These are phyloP conservation scores for Discoglossus pictus DNA, from an alignment of 2,797 vertebrate genomes.

Conservation along the genomic window DNA sequence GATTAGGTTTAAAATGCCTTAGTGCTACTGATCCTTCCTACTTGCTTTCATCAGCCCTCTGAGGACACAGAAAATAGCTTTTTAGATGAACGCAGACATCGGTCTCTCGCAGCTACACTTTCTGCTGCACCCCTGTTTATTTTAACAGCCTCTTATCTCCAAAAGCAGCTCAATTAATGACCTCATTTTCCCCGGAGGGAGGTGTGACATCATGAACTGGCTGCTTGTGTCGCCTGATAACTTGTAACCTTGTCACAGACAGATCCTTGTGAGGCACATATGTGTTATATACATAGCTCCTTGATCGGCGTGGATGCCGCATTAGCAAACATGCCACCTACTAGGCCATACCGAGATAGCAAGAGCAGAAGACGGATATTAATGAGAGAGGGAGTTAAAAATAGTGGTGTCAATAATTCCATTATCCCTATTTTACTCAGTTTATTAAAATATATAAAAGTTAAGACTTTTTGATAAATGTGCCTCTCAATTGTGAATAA, in stretches of 20 bases:
- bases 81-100: constrained; percentile 29
- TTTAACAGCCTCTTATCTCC: constrained; percentile 78
- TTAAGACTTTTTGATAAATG: too few species aligned
- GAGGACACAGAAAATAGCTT: constrained; percentile 50
- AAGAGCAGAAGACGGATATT: background rate
- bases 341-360: too few species aligned
- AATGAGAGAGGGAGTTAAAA: too few species aligned
- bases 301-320: constrained; percentile 2
- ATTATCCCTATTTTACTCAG: too few species aligned
- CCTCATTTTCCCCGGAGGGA: constrained; percentile 69
- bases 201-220: constrained; percentile 62
- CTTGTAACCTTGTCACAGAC: constrained; percentile 62
- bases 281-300: constrained; percentile 29
- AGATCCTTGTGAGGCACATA: constrained; percentile 41
- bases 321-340: background rate
- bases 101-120: constrained; percentile 68
- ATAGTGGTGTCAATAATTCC: too few species aligned
- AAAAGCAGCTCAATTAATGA: constrained; percentile 68
- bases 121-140: constrained; percentile 74
- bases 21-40: constrained; percentile 23
- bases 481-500: too few species aligned
- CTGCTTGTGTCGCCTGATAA: constrained; percentile 57
- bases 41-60: constrained; percentile 46
- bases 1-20: constrained; percentile 17
- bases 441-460: too few species aligned